These are phyloP conservation scores for Spizaetus ornatus DNA, from an alignment of 2,113 vertebrate genomes.

Conservation along the genomic window DNA sequence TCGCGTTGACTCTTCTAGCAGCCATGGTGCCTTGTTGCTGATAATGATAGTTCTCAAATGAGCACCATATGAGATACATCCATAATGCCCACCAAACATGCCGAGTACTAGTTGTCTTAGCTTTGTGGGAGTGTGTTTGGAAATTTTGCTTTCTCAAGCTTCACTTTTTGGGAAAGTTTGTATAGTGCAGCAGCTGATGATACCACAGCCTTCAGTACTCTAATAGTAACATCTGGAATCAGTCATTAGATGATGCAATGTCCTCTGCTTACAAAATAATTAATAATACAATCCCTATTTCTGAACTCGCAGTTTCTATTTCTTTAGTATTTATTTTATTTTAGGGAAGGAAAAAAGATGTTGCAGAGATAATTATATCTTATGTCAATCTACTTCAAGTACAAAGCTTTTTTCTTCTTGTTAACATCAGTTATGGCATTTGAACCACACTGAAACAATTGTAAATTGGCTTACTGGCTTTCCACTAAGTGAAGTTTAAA, in stretches of 20 bases:
- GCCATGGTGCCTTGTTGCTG: neutral
- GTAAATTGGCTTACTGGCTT: neutral
- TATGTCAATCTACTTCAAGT: neutral
- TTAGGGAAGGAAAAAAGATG: neutral
- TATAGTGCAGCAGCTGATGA: neutral
- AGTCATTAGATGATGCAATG: neutral
- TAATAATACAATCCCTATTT: neutral
- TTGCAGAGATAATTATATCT: neutral
- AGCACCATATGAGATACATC: neutral
- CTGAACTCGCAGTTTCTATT: neutral
- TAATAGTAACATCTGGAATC: neutral
- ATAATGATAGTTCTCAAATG: neutral
- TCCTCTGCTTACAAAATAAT: neutral
- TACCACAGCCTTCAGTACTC: neutral
- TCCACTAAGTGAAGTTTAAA: slow-evolving; percentile 26
- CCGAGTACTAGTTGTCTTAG: neutral
- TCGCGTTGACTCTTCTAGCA: neutral
- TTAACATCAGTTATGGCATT: neutral
- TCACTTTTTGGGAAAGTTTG: neutral
- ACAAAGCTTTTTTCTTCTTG: neutral
- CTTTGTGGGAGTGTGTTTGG: neutral
- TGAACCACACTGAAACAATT: neutral
- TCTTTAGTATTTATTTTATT: neutral
- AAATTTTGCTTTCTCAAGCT: neutral
- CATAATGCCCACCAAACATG: neutral